These are phyloP conservation scores for Drosophila mercatorum DNA, from an alignment of 2,888 invertebrate genomes.

Conservation along the genomic window DNA sequence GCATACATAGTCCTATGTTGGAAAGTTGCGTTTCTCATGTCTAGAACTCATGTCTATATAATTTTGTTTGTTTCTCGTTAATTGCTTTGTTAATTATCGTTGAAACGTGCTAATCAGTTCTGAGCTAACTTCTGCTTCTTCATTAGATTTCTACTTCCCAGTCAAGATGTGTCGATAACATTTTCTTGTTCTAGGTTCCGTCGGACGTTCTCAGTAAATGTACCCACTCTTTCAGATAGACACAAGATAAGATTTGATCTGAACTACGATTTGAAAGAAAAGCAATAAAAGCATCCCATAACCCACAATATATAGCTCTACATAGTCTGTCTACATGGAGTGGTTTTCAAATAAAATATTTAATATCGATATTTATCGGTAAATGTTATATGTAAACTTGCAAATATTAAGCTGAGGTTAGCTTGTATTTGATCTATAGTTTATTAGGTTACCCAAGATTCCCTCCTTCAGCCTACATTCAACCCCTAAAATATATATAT, in stretches of 20 bases:
- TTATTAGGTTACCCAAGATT: too few relatives aligned
- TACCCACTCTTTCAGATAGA: conserved; percentile 6
- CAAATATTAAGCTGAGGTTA: too few relatives aligned
- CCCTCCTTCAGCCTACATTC: too few relatives aligned
- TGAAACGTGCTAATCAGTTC: conserved; percentile 28
- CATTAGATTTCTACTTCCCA: background rate
- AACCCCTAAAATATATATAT: conserved; percentile 2
- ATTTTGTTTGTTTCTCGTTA: conserved; percentile 1
- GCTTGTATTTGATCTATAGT: too few relatives aligned
- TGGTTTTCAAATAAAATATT: too few relatives aligned
- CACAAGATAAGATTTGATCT: conserved; percentile 24
- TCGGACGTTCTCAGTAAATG: conserved; percentile 3
- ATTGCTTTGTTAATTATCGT: conserved; percentile 25
- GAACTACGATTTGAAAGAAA: conserved; percentile 9
- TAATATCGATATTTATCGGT: background rate
- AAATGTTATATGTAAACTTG: too few relatives aligned
- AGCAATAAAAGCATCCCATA: background rate
- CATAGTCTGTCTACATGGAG: background rate
- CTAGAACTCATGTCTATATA: background rate
- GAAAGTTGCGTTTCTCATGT: conserved; percentile 1
- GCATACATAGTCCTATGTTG: background rate
- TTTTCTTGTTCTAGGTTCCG: background rate
- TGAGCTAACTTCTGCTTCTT: background rate
- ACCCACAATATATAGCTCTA: background rate
- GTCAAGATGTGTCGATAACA: background rate